phyloP scores from a whole-genome alignment of 2,888 invertebrate genomes.

The Ochlodes sylvanus region DNA sequence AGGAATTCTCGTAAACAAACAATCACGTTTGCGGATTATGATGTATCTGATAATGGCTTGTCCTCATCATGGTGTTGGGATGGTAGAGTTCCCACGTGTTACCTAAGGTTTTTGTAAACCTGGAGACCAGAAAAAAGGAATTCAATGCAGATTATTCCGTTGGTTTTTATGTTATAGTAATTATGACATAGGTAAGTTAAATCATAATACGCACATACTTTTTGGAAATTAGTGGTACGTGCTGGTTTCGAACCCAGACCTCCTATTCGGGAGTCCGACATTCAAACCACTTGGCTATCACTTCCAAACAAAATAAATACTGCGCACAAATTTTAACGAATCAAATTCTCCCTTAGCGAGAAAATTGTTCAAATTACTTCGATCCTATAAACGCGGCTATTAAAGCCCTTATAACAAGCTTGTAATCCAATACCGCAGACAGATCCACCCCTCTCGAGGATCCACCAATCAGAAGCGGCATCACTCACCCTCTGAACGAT shows the following conservation, averaged over 20 bases:
- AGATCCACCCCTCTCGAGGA: slow-evolving; percentile 17
- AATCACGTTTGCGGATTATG: slow-evolving; percentile 12
- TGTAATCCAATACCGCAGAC: slow-evolving; percentile 60
- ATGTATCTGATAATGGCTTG: slow-evolving; percentile 52
- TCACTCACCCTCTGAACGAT: slow-evolving; percentile 36
- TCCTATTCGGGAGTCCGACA: too few species aligned
- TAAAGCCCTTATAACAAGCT: slow-evolving; percentile 57
- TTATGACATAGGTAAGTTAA: too few species aligned
- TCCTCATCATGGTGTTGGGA: slow-evolving; percentile 42
- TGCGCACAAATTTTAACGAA: neutral
- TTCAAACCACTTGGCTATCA: too few species aligned
- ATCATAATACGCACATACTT: too few species aligned
- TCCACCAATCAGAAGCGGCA: slow-evolving; percentile 8
- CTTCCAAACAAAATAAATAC: too few species aligned
- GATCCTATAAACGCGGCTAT: slow-evolving; percentile 28
- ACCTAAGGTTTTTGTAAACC: too few species aligned
- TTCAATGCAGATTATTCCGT: too few species aligned
- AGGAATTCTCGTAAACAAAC: slow-evolving; percentile 24
- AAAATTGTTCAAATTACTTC: slow-evolving; percentile 25
- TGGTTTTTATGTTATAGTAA: too few species aligned
- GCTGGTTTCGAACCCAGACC: too few species aligned
- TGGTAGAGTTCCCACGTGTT: slow-evolving; percentile 18
- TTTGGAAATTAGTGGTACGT: too few species aligned
- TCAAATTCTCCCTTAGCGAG: slow-evolving; percentile 43
- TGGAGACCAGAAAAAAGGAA: too few species aligned